These are phyloP conservation scores for Hypercompe scribonia DNA, from an alignment of 2,888 invertebrate genomes.

Conservation along the genomic window DNA sequence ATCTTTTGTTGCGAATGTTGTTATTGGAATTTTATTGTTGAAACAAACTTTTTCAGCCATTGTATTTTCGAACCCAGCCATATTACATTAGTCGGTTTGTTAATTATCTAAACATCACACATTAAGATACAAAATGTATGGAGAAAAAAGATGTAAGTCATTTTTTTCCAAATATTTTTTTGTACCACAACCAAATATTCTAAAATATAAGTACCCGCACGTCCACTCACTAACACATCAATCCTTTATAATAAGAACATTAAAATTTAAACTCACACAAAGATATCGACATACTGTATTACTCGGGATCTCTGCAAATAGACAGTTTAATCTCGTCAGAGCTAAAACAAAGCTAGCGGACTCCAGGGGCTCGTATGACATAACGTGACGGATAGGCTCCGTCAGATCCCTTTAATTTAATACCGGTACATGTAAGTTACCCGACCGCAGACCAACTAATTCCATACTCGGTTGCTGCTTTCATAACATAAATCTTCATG, in stretches of 20 bases:
- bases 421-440: slow-evolving; percentile 43
- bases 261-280: slow-evolving; percentile 27
- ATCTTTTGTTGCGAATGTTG: background rate
- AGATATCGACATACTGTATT: slow-evolving; percentile 33
- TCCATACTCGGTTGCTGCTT: slow-evolving; percentile 40
- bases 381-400: slow-evolving; percentile 65
- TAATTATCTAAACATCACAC: background rate
- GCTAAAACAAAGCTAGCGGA: slow-evolving; percentile 61
- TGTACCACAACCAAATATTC: background rate
- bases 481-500: slow-evolving; percentile 45
- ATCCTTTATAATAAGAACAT: slow-evolving; percentile 26
- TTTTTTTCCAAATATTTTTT: background rate
- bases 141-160: too few species aligned
- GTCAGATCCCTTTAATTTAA: slow-evolving; percentile 62
- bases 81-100: background rate
- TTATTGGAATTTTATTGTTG: background rate
- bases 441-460: slow-evolving; percentile 47
- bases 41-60: background rate
- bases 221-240: background rate
- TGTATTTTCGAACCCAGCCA: background rate
- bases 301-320: slow-evolving; percentile 43
- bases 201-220: background rate
- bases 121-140: too few species aligned
- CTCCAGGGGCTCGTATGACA: slow-evolving; percentile 63
- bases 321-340: slow-evolving; percentile 57